These are phyloP conservation scores for Clamator glandarius DNA, from an alignment of 2,797 vertebrate species.

Conservation along the genomic window DNA sequence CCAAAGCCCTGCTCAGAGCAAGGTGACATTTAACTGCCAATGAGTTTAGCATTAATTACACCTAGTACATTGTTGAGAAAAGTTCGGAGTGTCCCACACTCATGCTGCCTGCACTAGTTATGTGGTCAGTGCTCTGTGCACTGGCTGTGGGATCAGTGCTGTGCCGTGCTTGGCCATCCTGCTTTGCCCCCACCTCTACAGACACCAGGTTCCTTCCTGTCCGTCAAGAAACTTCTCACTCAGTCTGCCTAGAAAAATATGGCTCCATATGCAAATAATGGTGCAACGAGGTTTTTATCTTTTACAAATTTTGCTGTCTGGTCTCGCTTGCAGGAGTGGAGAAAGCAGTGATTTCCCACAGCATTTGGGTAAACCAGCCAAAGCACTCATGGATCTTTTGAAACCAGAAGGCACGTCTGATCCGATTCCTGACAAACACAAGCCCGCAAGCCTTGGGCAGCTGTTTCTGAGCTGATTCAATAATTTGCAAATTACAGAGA, in stretches of 20 bases:
- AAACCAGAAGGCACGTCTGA: constrained; percentile 38
- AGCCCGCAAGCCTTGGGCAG: constrained; percentile 5
- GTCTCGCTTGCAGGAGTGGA: not conserved
- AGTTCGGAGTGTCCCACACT: not conserved
- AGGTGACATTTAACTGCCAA: constrained; percentile 32
- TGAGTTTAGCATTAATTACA: not conserved
- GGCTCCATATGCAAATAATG: not conserved
- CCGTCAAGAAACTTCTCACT: not conserved
- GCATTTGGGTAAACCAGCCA: not conserved
- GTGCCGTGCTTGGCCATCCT: accelerated
- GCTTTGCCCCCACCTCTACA: not conserved
- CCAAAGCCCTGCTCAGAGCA: not conserved
- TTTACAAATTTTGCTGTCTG: not conserved
- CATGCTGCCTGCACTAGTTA: accelerated
- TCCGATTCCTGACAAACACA: not conserved
- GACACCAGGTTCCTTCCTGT: not conserved
- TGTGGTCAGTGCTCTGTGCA: not conserved
- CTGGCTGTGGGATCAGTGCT: not conserved
- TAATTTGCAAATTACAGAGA: constrained; percentile 39
- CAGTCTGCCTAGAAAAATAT: not conserved
- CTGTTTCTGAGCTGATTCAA: constrained; percentile 32
- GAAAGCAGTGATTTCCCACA: not conserved
- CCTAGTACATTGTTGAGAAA: not conserved
- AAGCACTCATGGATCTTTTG: not conserved
- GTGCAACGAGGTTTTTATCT: not conserved